Percentiles rank a stretch among this genome's conserved stretches.
These are phyloP conservation scores for Yoshiicerus persimilis DNA, from an alignment of 1,140 invertebrate genomes.

Conservation along the genomic window DNA sequence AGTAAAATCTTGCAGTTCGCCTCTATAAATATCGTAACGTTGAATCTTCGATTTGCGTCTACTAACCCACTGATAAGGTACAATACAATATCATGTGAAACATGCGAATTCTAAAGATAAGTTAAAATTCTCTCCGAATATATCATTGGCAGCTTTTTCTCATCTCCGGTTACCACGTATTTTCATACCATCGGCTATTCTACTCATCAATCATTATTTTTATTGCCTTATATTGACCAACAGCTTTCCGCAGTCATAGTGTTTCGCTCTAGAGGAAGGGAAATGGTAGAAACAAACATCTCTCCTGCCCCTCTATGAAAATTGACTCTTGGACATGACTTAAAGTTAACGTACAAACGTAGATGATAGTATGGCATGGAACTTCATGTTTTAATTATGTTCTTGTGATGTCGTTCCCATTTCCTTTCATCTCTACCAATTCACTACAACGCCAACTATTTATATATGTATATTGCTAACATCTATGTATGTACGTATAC, in stretches of 20 bases:
- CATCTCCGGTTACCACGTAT: background rate
- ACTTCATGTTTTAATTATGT: background rate
- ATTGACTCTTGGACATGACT: too few species aligned
- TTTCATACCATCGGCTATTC: background rate
- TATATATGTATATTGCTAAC: too few species aligned
- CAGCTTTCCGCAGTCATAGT: background rate
- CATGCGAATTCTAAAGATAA: background rate
- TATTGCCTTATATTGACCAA: background rate
- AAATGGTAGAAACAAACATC: background rate
- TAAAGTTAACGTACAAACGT: too few species aligned
- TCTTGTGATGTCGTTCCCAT: background rate
- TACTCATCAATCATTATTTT: background rate
- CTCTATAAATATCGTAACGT: background rate
- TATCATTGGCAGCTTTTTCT: background rate
- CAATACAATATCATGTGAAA: background rate
- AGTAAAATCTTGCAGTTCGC: background rate
- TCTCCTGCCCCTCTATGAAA: background rate
- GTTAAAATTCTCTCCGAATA: background rate
- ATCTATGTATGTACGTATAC: too few species aligned
- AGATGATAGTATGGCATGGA: background rate
- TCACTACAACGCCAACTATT: too few species aligned
- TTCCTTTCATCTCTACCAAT: too few species aligned
- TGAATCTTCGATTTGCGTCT: background rate
- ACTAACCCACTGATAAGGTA: background rate
- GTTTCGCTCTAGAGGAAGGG: background rate